Evolutionary conservation across 2,797 vertebrate species (phyloP), one percentile per base, ranked within the genome.

Genomic region (Rallus crepitans): DNA sequence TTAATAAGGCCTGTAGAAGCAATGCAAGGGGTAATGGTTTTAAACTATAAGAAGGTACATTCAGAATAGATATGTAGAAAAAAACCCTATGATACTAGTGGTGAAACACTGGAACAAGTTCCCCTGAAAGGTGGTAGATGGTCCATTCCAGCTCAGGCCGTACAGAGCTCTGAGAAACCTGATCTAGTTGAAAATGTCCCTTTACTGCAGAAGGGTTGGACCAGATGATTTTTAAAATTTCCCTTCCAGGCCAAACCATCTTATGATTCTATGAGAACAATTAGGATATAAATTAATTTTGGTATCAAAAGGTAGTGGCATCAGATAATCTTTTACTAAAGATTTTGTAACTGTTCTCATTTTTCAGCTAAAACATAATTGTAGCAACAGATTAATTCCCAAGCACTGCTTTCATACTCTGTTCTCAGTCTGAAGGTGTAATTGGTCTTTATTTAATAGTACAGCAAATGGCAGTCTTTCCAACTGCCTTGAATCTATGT

Each of bases 111-210:
- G 9, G 15, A 24, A 18, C 1, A 65, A 4, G 7, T 35, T 30
- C 2, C 13, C 65, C 28, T 79, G 19, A 0, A 3, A 55, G 7
- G 15, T 27, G 3, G 33, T n/a, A 4, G 0, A 11, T 37, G 20
- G 2, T 9, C 12, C 11, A 12, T 14, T 75, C 11, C 45, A 35
- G 13, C 3, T 0, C 1, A 45, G 6, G 7, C 3, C 78, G 24
- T 13, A 59, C 1, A 1, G 9, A 5, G 4, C 12, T 73, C 21
- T 42, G 21, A 65, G 23, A 4, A 72, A 16, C 13, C 21, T 80
- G 21, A 42, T 30, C 1, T 47, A 18, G 4, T 33, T 40, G 20
- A 27, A 73, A 4, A 4, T 47, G 12, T 37, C 4, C 37, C 5
- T 31, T 31, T 3, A 28, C 11, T 77, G 17, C 30, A 60, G 15